Base-by-base conservation (phyloP, 37 sponge, comb jelly and placozoan genomes). In the Chondrosia reniformis region DNA sequence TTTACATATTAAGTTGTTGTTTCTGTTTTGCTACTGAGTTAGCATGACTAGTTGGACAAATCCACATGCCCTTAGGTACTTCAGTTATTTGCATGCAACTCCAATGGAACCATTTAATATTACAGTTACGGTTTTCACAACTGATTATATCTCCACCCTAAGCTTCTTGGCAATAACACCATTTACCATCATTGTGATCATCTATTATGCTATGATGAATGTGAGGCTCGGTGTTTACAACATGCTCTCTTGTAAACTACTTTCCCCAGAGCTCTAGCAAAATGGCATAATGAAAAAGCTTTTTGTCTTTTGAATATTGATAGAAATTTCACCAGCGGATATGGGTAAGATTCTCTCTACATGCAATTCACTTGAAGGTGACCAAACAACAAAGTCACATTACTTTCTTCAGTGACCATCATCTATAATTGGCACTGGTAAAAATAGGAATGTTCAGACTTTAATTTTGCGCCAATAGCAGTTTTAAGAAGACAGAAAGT, bases 301-400 rank as follows among this genome's bases (percentile, higher is more conserved):
- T 39, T 69, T 42, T 22, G 63, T 28, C n/a, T 62, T 22, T 62
- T 9, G 63, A 28, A 62, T 22, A 22, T 8, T 62, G 28, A n/a
- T n/a, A n/a, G 63, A 62, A 12, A n/a, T 25, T 28, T 25, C 27
- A 8, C 13, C 13, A 25, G 13, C 28, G 27, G 13, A 22, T 25
- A 25, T 28, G n/a, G 63, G 63, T 9, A 62, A 62, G 28, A 62
- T 22, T 9, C 63, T 22, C 63, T 62, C 63, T 22, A 62, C 63
- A 62, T 62, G 63, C 28, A 62, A 62, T 8, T 62, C 28, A 25
- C 58, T 58, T 9, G 56, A 34, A 28, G 77, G 57, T 3, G 34
- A n/a, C n/a, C n/a, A n/a, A n/a, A n/a, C n/a, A 6, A 76, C 77
- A 55, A 76, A 76, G 58, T 76, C 77, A 13, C 77, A 76, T 30